phyloP scores from a whole-genome alignment of 2,113 vertebrate species.

The Dipodomys ordii region DNA sequence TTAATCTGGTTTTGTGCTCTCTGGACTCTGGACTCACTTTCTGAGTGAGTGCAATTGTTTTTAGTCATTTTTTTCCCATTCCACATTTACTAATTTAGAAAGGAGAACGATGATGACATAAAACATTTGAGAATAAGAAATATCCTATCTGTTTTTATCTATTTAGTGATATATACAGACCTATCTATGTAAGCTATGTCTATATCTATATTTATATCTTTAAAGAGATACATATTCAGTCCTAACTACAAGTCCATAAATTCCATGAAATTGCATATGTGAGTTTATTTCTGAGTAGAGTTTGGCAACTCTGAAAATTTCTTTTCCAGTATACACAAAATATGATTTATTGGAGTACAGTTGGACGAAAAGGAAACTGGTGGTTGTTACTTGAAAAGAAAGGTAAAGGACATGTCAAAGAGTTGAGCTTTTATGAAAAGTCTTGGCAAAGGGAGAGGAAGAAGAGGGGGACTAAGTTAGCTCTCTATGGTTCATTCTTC shows the following conservation, averaged over 20 bases:
- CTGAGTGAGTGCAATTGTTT: neutral
- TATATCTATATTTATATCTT: neutral
- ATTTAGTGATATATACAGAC: neutral
- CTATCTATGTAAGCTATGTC: neutral
- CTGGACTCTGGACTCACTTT: neutral
- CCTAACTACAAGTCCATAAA: neutral
- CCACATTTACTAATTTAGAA: neutral
- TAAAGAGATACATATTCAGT: neutral
- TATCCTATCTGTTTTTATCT: neutral
- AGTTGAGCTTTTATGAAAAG: conserved; percentile 1
- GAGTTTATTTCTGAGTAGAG: conserved; percentile 50
- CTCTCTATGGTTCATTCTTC: neutral
- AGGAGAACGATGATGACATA: neutral
- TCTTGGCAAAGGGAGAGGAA: neutral
- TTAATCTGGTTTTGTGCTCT: neutral
- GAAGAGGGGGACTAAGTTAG: neutral
- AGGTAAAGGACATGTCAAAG: conserved; percentile 45
- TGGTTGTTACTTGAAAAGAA: conserved; percentile 34
- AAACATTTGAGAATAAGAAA: neutral
- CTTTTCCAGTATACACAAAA: conserved; percentile 27
- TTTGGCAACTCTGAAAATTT: conserved; percentile 55
- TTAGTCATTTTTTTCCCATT: neutral
- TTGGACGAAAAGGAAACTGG: conserved; percentile 42
- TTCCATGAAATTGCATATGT: neutral
- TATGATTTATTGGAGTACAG: conserved; percentile 47